Evolutionary conservation across 2,113 vertebrate species (phyloP).

Genomic region (Paradoxurus hermaphroditus): DNA sequence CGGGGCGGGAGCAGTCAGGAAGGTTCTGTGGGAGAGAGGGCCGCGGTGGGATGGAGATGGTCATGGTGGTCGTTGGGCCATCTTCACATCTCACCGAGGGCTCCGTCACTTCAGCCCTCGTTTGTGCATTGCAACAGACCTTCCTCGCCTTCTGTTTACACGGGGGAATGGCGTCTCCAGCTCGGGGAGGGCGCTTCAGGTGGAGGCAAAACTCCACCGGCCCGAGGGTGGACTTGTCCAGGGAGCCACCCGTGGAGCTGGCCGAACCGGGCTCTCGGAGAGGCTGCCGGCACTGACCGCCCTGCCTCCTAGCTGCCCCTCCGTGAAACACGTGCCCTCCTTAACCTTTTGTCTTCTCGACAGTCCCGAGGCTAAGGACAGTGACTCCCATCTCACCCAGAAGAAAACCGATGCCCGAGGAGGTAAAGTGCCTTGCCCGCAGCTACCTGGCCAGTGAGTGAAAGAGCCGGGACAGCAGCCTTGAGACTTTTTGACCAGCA

Average conservation of each 20-base stretch:
- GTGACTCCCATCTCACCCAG: background rate
- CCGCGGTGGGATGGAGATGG: background rate
- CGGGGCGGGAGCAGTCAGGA: background rate
- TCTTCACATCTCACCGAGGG: background rate
- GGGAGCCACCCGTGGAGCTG: background rate
- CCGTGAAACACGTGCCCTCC: background rate
- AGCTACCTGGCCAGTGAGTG: background rate
- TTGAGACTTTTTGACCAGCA: background rate
- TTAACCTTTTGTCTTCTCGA: background rate
- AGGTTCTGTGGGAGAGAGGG: background rate
- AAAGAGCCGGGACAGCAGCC: background rate
- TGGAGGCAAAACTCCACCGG: background rate
- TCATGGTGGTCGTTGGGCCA: background rate
- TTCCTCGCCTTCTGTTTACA: background rate
- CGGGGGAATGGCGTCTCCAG: background rate
- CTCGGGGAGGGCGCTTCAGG: background rate
- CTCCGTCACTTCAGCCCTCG: background rate
- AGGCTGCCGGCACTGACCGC: background rate
- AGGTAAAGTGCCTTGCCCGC: background rate
- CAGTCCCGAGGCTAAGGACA: background rate
- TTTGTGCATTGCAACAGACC: background rate
- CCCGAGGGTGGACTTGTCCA: background rate
- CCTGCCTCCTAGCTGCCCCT: background rate
- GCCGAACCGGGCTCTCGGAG: background rate
- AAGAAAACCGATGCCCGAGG: background rate